These are phyloP conservation scores for Scaptomyza pallida DNA, from an alignment of 1,140 invertebrate species.

Conservation along the genomic window DNA sequence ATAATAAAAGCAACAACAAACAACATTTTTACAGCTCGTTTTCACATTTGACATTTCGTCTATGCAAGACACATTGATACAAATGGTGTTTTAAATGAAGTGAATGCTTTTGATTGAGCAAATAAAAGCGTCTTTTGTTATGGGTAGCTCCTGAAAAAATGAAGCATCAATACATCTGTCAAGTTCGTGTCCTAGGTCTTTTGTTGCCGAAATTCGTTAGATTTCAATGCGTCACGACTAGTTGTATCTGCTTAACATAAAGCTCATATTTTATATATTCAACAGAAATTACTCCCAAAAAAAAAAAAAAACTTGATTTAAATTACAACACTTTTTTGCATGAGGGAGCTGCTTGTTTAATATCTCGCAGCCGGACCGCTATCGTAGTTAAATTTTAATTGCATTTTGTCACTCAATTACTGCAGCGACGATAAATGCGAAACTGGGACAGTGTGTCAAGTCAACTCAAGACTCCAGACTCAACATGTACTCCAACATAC, in stretches of 20 bases:
- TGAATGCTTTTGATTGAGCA: constrained; percentile 25
- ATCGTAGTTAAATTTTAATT: constrained; percentile 63
- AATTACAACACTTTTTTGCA: constrained; percentile 31
- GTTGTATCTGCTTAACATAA: no score
- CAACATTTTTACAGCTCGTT: constrained; percentile 22
- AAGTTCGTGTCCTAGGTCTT: constrained; percentile 59
- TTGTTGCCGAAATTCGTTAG: no score
- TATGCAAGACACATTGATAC: background rate
- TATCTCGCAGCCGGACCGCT: constrained; percentile 9
- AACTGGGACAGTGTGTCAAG: constrained; percentile 79
- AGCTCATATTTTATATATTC: no score
- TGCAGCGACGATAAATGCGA: constrained; percentile 45
- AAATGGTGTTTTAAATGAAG: constrained; percentile 13
- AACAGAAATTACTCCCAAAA: no score
- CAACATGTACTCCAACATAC: background rate
- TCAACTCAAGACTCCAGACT: constrained; percentile 26
- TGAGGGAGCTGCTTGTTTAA: background rate
- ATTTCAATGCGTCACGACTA: no score
- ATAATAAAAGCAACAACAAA: constrained; percentile 39
- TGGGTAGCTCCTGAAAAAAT: background rate
- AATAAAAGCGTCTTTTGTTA: constrained; percentile 5
- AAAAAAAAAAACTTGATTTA: background rate
- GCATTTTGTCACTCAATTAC: constrained; percentile 74
- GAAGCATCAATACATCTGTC: background rate
- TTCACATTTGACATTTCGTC: constrained; percentile 44